phyloP scores from a whole-genome alignment of 1,140 invertebrate species.

The Macrotrachela quadricornifera region DNA sequence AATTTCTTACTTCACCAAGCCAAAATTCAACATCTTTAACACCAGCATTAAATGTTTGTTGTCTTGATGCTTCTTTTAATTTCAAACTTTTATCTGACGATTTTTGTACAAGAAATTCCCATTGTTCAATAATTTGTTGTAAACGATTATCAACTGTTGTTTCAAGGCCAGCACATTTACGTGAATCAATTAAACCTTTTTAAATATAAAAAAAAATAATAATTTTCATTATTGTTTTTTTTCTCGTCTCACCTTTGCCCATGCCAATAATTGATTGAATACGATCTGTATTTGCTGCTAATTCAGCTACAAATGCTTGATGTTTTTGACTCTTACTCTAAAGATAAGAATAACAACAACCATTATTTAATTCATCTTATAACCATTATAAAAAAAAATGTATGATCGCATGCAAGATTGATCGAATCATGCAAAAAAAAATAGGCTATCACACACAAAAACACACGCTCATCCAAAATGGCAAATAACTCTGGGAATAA shows the following conservation, averaged over 20 bases:
- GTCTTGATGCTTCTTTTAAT: slow-evolving; percentile 93
- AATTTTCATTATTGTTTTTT: no score
- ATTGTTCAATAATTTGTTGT: slow-evolving; percentile 84
- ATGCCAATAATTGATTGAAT: slow-evolving; percentile 82
- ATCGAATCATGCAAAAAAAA: no score
- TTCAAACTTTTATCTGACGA: slow-evolving; percentile 91
- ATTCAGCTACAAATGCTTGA: slow-evolving; percentile 93
- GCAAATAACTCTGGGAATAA: no score
- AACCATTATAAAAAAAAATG: no score
- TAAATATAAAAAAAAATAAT: neutral
- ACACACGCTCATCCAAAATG: no score
- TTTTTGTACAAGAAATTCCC: slow-evolving; percentile 91
- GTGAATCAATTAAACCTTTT: no score
- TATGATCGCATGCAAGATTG: no score
- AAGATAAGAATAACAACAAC: neutral
- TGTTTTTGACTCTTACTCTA: slow-evolving; percentile 85
- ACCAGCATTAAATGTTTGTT: slow-evolving; percentile 92
- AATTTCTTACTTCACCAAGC: slow-evolving; percentile 73
- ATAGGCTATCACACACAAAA: no score
- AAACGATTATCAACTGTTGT: slow-evolving; percentile 43
- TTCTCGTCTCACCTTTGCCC: slow-evolving; percentile 49
- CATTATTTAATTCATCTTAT: no score
- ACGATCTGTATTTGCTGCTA: slow-evolving; percentile 89
- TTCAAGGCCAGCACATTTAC: slow-evolving; percentile 34
- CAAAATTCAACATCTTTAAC: slow-evolving; percentile 99